Evolutionary conservation across 2,888 invertebrate genomes (phyloP), one percentile per base, ranked within the genome.

Genomic region (Chloroclysta siterata): DNA sequence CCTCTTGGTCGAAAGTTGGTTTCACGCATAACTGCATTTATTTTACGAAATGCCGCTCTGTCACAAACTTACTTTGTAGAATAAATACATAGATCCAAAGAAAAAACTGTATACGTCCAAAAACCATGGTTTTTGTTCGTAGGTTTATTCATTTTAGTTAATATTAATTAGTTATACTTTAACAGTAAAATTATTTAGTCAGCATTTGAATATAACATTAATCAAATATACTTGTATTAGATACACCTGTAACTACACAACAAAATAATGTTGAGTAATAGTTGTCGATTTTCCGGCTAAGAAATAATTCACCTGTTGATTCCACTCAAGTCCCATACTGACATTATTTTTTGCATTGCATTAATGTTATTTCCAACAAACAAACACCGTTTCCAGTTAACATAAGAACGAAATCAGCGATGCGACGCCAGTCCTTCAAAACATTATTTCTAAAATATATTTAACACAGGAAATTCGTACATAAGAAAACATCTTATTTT

Each of bases 271-370:
- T 22, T 22, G 22, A 22, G 22, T 22, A 22, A 22, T 22, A 3
- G 22, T 80, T 83, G 81, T 81, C 84, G 83, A 88, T 86, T 87
- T 87, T 88, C 88, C 82, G 83, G 22, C 22, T 22, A 75, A 84
- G 84, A 86, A 87, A 88, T 88, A 88, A 87, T 86, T 87, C 88
- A 89, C 89, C 88, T 89, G 89, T 89, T 89, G 89, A 89, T 84
- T 86, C 83, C 76, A 69, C 77, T 78, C 80, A 78, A 57, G 54
- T 76, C 76, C 77, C 72, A 77, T 75, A 77, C 78, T 74, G 79
- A 79, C 79, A 73, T 11, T 39, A 39, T 39, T 39, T 7, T 33
- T 6, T 33, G 4, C 8, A 8, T 22, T 22, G 3, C 22, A n/a
- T n/a, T 22, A 22, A 22, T 22, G 82, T 78, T 71, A 76, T 71